Evolutionary conservation across 2,797 vertebrate species (phyloP).

Genomic region (Rhinogobio ventralis): DNA sequence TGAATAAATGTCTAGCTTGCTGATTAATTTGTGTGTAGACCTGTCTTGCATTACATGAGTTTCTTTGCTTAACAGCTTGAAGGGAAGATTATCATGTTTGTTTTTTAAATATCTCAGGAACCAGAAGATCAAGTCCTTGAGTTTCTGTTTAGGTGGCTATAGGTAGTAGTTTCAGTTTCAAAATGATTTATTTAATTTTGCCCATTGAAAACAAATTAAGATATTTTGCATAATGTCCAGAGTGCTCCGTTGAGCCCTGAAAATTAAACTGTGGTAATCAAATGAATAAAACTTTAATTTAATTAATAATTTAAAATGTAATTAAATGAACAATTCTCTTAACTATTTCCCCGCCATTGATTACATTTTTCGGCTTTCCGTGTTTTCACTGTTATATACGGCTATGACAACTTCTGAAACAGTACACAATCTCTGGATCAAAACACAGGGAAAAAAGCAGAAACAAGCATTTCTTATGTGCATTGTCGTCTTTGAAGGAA

Average conservation of each 20-base stretch:
- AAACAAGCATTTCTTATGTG: too few species aligned
- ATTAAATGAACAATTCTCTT: background rate
- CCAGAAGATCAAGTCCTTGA: slow-evolving; percentile 45
- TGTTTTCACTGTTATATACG: too few species aligned
- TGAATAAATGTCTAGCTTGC: slow-evolving; percentile 7
- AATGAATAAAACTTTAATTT: background rate
- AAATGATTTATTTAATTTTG: background rate
- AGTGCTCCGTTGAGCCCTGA: background rate
- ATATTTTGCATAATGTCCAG: background rate
- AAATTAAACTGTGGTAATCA: background rate
- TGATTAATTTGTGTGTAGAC: slow-evolving; percentile 3
- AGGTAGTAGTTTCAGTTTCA: background rate
- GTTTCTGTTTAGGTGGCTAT: slow-evolving; percentile 21
- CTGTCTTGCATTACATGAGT: background rate
- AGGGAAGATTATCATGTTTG: background rate
- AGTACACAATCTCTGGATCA: too few species aligned
- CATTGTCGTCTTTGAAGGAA: too few species aligned
- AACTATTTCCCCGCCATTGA: background rate
- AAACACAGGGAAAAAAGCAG: too few species aligned
- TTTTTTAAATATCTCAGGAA: slow-evolving; percentile 41
- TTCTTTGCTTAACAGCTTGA: slow-evolving; percentile 26
- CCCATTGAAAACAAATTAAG: background rate
- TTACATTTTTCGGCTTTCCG: background rate
- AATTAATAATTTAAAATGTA: background rate
- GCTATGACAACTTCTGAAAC: too few species aligned